Evolutionary conservation across 30 jellyfish, hydroid and myxozoan genomes (phyloP), one percentile per base, ranked within the genome.

Genomic region (Rhopilema esculentum): DNA sequence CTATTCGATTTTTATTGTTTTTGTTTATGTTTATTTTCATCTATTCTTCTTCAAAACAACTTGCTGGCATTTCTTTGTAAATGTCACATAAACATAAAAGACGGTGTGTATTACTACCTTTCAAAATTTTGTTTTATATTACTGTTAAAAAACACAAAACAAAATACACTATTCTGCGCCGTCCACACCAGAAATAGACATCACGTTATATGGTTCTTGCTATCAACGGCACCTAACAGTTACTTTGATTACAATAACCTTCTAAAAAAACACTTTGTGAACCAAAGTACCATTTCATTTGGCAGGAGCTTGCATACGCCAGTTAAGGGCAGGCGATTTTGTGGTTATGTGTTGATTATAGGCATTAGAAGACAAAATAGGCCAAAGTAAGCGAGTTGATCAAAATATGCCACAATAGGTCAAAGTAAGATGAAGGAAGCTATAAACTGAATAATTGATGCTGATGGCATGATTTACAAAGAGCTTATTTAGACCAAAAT

Each of bases 101-200:
- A n/a, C n/a, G n/a, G n/a, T n/a, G n/a, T n/a, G n/a, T n/a, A n/a
- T n/a, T n/a, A n/a, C n/a, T n/a, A n/a, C n/a, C n/a, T n/a, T n/a
- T n/a, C n/a, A n/a, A n/a, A n/a, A n/a, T 80, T 64, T 52, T 63
- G 21, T 24, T 67, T 67, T 67, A 15, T 67, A 67, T 16, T 40
- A 67, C 33, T 67, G 77, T 15, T 23, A 67, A 20, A n/a, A 67
- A 16, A 67, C 77, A 67, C 77, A 67, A 20, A 15, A 17, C 30
- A 16, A 67, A 20, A 72, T 72, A 23, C 83, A 72, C 25, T 72
- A 23, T 72, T 72, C 83, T 72, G 57, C 28, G 83, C 83, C 83
- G 52, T 72, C 57, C 67, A 29, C 48, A 72, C 22, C 66, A 72
- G 83, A 72, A 72, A 72, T 72, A 49, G 83, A 72, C 83, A 72